Evolutionary conservation across 2,113 vertebrate genomes (phyloP), one percentile per base, ranked within the genome.

Genomic region (Maccullochella peelii): DNA sequence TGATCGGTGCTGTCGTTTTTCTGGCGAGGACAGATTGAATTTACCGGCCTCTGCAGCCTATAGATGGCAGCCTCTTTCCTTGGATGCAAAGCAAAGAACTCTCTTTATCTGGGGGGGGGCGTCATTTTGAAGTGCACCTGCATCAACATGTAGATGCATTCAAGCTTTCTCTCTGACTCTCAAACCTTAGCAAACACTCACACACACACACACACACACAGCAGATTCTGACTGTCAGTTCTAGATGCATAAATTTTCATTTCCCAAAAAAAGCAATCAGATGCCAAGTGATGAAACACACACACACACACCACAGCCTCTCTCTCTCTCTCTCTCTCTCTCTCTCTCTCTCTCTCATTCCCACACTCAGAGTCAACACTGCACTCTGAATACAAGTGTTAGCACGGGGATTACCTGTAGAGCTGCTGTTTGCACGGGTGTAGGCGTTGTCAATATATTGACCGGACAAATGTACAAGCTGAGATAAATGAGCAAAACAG

Each of bases 371-470:
- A 69, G 38, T 77, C 58, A 84, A 25, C 6, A 10, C 44, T 38
- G n/a, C 58, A 11, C 63, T 82, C 10, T 68, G 21, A 50, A 27
- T 23, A 72, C n/a, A 1, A 1, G 66, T 38, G 20, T 70, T 23
- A 36, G 65, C 16, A 54, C 9, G 65, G 49, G 65, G 82, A 58
- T 87, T 82, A 73, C 67, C 59, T 15, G 65, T 1, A 1, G 20
- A 59, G 55, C 68, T 40, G 80, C 42, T 70, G 73, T 85, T 73
- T 80, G 50, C 55, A 59, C 14, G 0, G 15, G 40, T 61, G 42
- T 74, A 66, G n/a, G 25, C 7, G 47, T 10, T 6, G 62, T 67
- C 59, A 14, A 82, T 90, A 83, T 77, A 83, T 80, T 65, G 76
- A 85, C 30, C 54, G 36, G 73, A 66, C 10, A 71, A 72, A 55